A percentile compares a stretch with the other conserved stretches of the same genome.
Evolutionary conservation across 2,113 vertebrate genomes (phyloP).

Genomic region (Choloepus hoffmanni): DNA sequence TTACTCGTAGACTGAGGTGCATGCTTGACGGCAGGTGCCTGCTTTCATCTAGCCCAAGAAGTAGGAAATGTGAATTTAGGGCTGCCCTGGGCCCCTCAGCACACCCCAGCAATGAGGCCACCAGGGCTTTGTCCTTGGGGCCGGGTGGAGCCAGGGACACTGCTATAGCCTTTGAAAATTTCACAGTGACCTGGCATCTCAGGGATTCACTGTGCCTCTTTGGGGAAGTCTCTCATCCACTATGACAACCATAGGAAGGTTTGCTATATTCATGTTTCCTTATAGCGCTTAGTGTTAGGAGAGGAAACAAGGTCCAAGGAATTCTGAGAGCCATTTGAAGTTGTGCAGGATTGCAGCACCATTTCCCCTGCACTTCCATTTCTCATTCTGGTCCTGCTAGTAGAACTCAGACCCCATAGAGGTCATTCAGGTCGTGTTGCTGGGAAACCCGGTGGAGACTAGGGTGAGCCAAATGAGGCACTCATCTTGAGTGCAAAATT

Average conservation of each 20-base stretch:
- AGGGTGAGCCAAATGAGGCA: neutral
- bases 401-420: neutral
- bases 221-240: neutral
- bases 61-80: neutral
- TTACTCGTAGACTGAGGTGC: neutral
- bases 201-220: neutral
- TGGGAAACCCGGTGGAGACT: neutral
- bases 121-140: neutral
- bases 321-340: neutral
- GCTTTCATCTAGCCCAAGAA: neutral
- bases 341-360: neutral
- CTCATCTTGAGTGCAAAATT: neutral
- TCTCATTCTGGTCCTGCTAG: neutral
- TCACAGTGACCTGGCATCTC: accelerated
- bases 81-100: neutral
- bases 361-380: neutral
- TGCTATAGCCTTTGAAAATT: neutral
- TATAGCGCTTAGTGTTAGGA: neutral
- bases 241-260: neutral
- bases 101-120: accelerated
- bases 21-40: too few relatives aligned
- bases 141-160: neutral
- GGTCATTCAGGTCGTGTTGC: neutral
- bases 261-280: neutral
- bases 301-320: neutral